Base-by-base conservation (phyloP, 2,888 invertebrate genomes). In the Lithophane ornitopus region DNA sequence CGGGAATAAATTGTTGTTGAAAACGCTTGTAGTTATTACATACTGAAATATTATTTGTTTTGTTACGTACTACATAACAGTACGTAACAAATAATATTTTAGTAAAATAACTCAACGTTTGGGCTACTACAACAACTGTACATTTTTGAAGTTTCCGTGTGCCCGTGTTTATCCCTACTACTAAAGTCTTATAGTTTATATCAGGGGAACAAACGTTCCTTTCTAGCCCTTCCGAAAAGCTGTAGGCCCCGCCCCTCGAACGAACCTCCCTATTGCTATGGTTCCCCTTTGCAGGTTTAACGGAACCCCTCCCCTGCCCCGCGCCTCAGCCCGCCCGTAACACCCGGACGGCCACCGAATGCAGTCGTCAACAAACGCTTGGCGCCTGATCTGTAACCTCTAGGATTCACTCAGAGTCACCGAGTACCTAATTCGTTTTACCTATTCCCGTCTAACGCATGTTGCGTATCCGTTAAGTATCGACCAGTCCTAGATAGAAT, bases 201-300 rank as follows among this genome's bases (percentile, higher is more conserved):
- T 56, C 28, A 62, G 11, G 28, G 9, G 44, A 65, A 59, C 81
- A 65, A 80, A 44, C 1, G 44, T 19, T 39, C 44, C 19, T n/a
- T 58, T n/a, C 8, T 14, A n/a, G n/a, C 54, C 81, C 63, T 65
- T 59, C 12, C 19, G 28, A 82, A 49, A 46, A 34, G n/a, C 14
- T 34, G 16, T 46, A 54, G 34, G 65, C 82, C 28, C 79, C 78
- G 79, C 83, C 79, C 46, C 65, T 46, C 19, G 58, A 22, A n/a
- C 22, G 58, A 41, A 54, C 78, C 63, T 56, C 69, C 79, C 78
- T 44, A 52, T 44, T 69, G 41, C 41, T 65, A 59, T 41, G 52
- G 46, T 63, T 54, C 63, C 65, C 54, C 41, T 69, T 59, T 34
- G 39, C n/a, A 65, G 11, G 28, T 26, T 39, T 9, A 54, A 2